These are phyloP conservation scores for Caenorhabditis japonica DNA, from an alignment of 2,888 invertebrate species.

Conservation along the genomic window DNA sequence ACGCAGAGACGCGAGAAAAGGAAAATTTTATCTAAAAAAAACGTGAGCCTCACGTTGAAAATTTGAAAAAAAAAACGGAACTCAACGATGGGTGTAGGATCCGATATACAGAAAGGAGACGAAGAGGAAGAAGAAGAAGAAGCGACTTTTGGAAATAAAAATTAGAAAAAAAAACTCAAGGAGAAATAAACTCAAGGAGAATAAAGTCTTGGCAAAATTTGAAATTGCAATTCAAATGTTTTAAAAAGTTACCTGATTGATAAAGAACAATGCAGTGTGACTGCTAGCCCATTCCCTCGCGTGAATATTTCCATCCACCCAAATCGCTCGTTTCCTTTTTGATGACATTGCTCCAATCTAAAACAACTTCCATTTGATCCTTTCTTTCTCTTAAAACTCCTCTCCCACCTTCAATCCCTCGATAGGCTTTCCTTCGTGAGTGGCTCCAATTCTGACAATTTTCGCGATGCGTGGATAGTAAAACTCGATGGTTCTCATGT, in stretches of 20 bases:
- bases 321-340: slow-evolving; percentile 69
- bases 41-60: too few species aligned
- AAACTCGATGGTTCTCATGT: slow-evolving; percentile 71
- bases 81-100: too few species aligned
- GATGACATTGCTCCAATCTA: slow-evolving; percentile 67
- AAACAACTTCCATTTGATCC: background rate
- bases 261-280: slow-evolving; percentile 76
- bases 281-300: slow-evolving; percentile 77
- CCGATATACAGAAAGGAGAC: too few species aligned
- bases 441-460: slow-evolving; percentile 71
- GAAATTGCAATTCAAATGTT: background rate
- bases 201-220: too few species aligned
- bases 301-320: slow-evolving; percentile 78
- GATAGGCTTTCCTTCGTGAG: slow-evolving; percentile 76
- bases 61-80: too few species aligned
- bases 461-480: slow-evolving; percentile 74
- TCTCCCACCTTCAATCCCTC: slow-evolving; percentile 74
- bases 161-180: too few species aligned
- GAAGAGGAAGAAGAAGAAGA: too few species aligned
- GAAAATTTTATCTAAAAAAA: too few species aligned
- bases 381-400: background rate
- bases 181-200: too few species aligned
- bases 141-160: too few species aligned
- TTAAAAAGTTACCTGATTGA: slow-evolving; percentile 67
- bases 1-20: too few species aligned